Base-by-base conservation (phyloP, 2,113 vertebrate genomes). In the Phalacrocorax brasilianus region DNA sequence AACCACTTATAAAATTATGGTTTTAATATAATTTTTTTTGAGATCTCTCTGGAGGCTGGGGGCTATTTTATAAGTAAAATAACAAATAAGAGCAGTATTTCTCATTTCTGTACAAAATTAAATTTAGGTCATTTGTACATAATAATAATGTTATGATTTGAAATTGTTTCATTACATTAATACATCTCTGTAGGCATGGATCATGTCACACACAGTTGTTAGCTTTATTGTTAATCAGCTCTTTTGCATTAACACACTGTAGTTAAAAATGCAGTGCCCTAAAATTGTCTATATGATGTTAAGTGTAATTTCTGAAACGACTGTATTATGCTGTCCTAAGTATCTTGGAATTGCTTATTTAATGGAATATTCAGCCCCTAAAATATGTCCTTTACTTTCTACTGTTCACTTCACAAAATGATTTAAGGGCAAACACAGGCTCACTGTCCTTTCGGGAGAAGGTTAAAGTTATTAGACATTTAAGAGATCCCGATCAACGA, bases 171-270 rank as follows among this genome's bases (percentile, higher is more conserved):
- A 55, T 86, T 92, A 42, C 19, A 8, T 66, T 72, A 91, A 93
- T 81, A 75, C 7, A 5, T 50, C 91, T 85, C 91, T 91, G 95
- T 56, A 92, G 38, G 49, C 52, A 91, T 62, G 73, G 73, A 92
- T 85, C 76, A 55, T 67, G 59, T 95, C 84, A 85, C 53, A 90
- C 42, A 47, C 12, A 75, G 66, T 89, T 95, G 80, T 94, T 91
- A 93, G n/a, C 30, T 92, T 92, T 93, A 93, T 80, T 96, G 84
- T 92, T 94, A 97, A 94, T 95, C 94, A 91, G 66, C 82, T 85
- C 23, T 58, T 89, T 91, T 87, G 89, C 84, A 95, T 97, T 95
- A 92, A 89, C 58, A 85, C 44, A 32, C 67, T 89, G 77, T 91
- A 94, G 77, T 95, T 95, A 95, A 92, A 80, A 89, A 76, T 73